Evolutionary conservation across 1,140 invertebrate genomes (phyloP), one percentile per base, ranked within the genome.

Genomic region (Proales similis): DNA sequence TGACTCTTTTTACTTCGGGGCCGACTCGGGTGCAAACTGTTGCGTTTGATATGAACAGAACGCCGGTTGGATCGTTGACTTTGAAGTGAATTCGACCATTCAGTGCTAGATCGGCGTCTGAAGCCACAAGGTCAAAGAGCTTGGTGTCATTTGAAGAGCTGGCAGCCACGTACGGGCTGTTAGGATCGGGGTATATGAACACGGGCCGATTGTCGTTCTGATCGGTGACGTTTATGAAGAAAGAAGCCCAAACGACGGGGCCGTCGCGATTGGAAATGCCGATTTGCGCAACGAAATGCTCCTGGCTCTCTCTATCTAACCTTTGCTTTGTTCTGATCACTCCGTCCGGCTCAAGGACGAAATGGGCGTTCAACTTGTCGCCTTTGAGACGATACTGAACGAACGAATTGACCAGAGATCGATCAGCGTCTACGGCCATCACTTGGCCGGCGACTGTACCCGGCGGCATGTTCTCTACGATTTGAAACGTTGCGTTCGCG

Each of bases 391-490:
- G 27, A n/a, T 30, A 57, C 11, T 9, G 29, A 19, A n/a, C n/a
- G 19, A 42, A n/a, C 3, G 43, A 46, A 7, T 39, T 12, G 17
- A 14, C 36, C 9, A 9, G 9, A 14, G 14, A 14, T 57, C 24
- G 17, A 30, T 57, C 51, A 29, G 27, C 45, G 24, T 57, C 51
- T 12, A 22, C 11, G 1, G 26, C 22, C 30, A 42, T 43, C 29
- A 57, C 17, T 42, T 57, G 51, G 32, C 51, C 51, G 27, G 45
- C 19, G 32, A 57, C 39, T 29, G 20, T 57, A 57, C 32, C 51
- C 29, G 32, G 29, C 19, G 20, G 36, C 0, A 14, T 29, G 45
- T 57, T 57, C 45, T 57, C 51, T 42, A 42, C 45, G 14, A 57
- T 39, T 42, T 24, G 39, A 57, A 57, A 57, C 14, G 51, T 57